These are phyloP conservation scores for Syngnathus typhle DNA, from an alignment of 2,113 vertebrate genomes.

Conservation along the genomic window DNA sequence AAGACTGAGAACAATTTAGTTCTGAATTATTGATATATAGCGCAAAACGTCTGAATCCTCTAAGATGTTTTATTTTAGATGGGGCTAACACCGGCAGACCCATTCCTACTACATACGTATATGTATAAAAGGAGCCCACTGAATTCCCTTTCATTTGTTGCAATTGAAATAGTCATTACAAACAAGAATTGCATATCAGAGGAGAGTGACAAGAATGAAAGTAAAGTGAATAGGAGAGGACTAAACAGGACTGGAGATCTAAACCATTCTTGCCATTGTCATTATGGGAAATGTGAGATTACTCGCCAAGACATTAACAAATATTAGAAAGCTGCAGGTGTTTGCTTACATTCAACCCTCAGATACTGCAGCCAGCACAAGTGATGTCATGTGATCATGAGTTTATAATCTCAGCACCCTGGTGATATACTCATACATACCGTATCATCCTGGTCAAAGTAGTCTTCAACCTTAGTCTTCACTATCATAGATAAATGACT, in stretches of 20 bases:
- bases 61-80: neutral
- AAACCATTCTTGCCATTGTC: neutral
- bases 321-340: neutral
- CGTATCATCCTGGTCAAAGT: neutral
- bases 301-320: neutral
- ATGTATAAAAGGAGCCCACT: too few relatives aligned
- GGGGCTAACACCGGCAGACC: too few relatives aligned
- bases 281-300: too few relatives aligned
- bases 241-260: neutral
- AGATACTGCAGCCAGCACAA: too few relatives aligned
- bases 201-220: neutral
- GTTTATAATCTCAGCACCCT: too few relatives aligned
- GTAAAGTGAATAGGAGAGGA: neutral
- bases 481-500: too few relatives aligned
- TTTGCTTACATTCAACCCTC: neutral
- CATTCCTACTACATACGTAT: too few relatives aligned
- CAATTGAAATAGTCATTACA: too few relatives aligned
- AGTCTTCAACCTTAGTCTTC: neutral
- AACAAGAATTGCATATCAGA: neutral
- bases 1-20: constrained; percentile 5
- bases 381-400: too few relatives aligned
- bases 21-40: neutral
- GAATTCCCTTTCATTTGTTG: too few relatives aligned
- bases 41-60: too few relatives aligned
- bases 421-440: too few relatives aligned